Conservation (phyloP, 2,113 vertebrate genomes). For the Calyptommatus sinebrachiatus region DNA sequence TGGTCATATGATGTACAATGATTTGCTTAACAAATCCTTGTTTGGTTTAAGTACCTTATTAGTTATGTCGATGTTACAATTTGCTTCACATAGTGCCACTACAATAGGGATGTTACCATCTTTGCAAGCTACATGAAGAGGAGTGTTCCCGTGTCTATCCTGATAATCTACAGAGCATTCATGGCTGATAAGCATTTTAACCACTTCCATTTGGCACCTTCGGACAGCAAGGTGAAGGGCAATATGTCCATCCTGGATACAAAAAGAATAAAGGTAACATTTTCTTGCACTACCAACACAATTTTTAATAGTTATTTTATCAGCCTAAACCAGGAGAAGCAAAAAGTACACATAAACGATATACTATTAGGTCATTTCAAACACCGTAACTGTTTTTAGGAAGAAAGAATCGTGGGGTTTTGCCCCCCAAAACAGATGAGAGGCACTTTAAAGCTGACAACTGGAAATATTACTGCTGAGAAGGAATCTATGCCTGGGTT, state of each 20-base stretch:
- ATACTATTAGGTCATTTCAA: not conserved
- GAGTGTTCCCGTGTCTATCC: slow-evolving; percentile 92
- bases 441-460: not conserved
- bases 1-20: not conserved
- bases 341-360: not conserved
- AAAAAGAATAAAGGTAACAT: not conserved
- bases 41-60: slow-evolving; percentile 82
- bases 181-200: slow-evolving; percentile 84
- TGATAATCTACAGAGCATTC: slow-evolving; percentile 85
- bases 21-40: not conserved
- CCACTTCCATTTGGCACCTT: slow-evolving; percentile 92
- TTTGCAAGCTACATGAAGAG: slow-evolving; percentile 94
- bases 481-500: not conserved
- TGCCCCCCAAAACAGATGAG: not conserved
- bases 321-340: not conserved
- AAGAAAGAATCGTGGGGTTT: not conserved
- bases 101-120: slow-evolving; percentile 90
- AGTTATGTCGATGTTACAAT: slow-evolving; percentile 83
- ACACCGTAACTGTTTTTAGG: not conserved
- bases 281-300: not conserved
- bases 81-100: slow-evolving; percentile 81
- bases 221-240: slow-evolving; percentile 93
- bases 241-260: slow-evolving; percentile 89
- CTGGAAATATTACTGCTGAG: not conserved
- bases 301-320: not conserved